These are phyloP conservation scores for Lepidurus couesii DNA, from an alignment of 1,140 invertebrate genomes.

Conservation along the genomic window DNA sequence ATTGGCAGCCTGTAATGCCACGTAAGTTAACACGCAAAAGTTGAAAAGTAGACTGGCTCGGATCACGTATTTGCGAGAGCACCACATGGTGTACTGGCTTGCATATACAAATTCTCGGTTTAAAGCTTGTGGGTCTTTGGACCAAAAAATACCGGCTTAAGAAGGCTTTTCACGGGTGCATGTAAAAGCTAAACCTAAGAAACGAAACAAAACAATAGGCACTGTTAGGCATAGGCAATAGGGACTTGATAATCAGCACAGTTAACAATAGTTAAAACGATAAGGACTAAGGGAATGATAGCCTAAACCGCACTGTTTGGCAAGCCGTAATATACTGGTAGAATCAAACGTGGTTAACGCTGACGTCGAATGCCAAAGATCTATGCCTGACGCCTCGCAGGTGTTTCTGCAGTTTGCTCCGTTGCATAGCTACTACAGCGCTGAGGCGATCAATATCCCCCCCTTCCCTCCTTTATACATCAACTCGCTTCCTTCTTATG, in stretches of 20 bases:
- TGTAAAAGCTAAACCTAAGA: too few species aligned
- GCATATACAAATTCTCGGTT: neutral
- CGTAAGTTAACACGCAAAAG: constrained; percentile 35
- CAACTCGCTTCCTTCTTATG: neutral
- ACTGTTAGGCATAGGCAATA: too few species aligned
- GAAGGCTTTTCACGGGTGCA: too few species aligned
- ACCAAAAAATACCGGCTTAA: too few species aligned
- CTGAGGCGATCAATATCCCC: neutral
- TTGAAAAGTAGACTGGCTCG: constrained; percentile 33
- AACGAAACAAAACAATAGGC: too few species aligned
- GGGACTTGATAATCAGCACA: too few species aligned
- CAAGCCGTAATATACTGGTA: neutral
- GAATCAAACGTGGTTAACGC: neutral
- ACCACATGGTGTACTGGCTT: constrained; percentile 25
- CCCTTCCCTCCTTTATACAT: neutral
- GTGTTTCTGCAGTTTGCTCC: neutral
- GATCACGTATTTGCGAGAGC: constrained; percentile 32
- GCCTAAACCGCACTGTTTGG: neutral
- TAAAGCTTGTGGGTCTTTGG: neutral
- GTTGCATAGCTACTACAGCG: constrained; percentile 7
- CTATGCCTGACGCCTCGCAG: neutral
- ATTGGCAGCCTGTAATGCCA: constrained; percentile 34
- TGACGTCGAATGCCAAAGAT: neutral
- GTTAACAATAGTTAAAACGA: too few species aligned
- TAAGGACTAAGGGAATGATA: neutral